phyloP scores from a whole-genome alignment of 2,888 invertebrate species.

The Emesis furor region DNA sequence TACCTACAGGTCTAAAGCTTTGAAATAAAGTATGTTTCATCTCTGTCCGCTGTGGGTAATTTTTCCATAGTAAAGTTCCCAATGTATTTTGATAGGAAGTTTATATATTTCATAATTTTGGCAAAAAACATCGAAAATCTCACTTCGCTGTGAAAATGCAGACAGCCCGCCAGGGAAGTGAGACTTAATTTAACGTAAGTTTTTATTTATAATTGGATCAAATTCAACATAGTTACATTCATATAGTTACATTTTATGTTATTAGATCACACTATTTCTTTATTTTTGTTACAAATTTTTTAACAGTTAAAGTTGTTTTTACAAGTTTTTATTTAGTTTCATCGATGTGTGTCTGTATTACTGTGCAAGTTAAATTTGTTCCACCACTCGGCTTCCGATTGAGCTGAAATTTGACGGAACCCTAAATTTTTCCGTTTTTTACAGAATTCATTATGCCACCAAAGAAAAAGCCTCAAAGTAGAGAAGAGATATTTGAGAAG shows the following conservation, averaged over 20 bases:
- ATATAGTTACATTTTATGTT: not conserved
- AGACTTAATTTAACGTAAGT: not conserved
- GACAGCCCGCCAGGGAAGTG: not conserved
- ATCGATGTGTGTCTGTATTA: not conserved
- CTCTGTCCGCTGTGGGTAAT: too few relatives aligned
- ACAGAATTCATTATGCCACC: not conserved
- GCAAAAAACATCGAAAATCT: not conserved
- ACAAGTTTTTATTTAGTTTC: slow-evolving; percentile 2
- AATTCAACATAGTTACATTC: not conserved
- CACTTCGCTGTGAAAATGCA: not conserved
- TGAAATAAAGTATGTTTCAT: too few relatives aligned
- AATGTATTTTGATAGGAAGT: not conserved
- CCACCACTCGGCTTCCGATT: not conserved
- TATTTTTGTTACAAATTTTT: not conserved
- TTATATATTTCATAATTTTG: not conserved
- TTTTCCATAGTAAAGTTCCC: too few relatives aligned
- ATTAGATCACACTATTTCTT: not conserved
- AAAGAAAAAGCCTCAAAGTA: slow-evolving; percentile 1
- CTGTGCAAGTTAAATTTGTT: not conserved
- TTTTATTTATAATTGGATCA: not conserved
- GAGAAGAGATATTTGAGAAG: not conserved
- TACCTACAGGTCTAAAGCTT: too few relatives aligned
- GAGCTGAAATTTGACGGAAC: not conserved
- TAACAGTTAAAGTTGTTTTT: not conserved
- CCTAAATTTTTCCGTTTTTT: not conserved